Conservation (phyloP, 1,140 invertebrate genomes). For the Zaprionus tsacasi region DNA sequence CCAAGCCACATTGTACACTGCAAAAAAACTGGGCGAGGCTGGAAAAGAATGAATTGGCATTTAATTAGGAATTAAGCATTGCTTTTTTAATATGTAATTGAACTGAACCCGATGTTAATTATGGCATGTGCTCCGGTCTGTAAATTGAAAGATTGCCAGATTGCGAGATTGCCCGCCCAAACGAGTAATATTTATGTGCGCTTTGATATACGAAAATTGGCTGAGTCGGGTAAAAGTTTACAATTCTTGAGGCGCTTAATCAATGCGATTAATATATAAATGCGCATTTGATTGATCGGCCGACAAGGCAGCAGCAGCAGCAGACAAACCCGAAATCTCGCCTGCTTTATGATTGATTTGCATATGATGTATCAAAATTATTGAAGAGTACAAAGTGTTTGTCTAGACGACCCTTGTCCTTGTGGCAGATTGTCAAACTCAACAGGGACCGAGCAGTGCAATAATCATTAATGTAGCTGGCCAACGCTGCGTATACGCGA, state of each 20-base stretch:
- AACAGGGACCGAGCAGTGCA: background rate
- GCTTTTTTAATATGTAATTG: constrained; percentile 23
- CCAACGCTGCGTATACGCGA: constrained; percentile 31
- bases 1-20: background rate
- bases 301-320: constrained; percentile 10
- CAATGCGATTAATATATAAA: constrained; percentile 71
- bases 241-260: constrained; percentile 50
- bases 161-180: constrained; percentile 2
- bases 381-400: background rate
- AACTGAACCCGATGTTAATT: constrained; percentile 19
- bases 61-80: background rate
- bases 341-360: constrained; percentile 61
- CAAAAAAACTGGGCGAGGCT: background rate
- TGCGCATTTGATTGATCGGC: constrained; percentile 70
- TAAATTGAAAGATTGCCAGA: constrained; percentile 11
- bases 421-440: background rate
- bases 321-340: background rate
- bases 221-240: constrained; percentile 21
- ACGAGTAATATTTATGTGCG: constrained; percentile 9
- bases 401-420: constrained; percentile 53
- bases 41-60: constrained; percentile 1
- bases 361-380: constrained; percentile 42
- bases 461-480: background rate
- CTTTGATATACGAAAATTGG: constrained; percentile 13
- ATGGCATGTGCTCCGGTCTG: constrained; percentile 9